Evolutionary conservation across 2,113 vertebrate genomes (phyloP).

Genomic region (Rhombomys opimus): DNA sequence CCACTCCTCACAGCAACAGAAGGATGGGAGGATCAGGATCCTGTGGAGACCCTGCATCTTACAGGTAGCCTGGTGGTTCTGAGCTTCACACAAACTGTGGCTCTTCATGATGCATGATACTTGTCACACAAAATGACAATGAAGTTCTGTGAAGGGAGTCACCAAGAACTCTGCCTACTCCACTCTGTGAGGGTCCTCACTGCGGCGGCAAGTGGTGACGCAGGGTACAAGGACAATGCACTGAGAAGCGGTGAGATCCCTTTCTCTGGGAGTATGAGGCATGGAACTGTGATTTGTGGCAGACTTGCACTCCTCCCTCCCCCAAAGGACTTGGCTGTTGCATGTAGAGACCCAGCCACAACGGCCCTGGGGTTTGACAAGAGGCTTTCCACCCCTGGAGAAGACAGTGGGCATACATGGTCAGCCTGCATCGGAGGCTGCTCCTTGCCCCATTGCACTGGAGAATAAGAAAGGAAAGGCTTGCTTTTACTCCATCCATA

Average conservation of each 20-base stretch:
- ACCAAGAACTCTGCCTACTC: neutral
- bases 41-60: neutral
- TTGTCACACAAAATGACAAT: accelerated
- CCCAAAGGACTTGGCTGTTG: neutral
- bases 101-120: neutral
- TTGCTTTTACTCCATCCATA: neutral
- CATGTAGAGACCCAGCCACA: accelerated
- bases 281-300: accelerated
- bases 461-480: neutral
- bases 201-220: neutral
- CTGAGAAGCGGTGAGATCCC: accelerated
- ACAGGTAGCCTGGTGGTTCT: neutral
- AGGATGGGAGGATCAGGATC: neutral
- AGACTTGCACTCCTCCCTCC: neutral
- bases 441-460: no score
- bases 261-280: neutral
- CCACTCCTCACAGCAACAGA: neutral
- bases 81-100: neutral
- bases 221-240: neutral
- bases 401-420: no score
- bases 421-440: neutral
- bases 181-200: neutral
- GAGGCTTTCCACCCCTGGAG: neutral
- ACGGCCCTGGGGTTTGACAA: neutral
- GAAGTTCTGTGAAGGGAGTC: neutral